These are phyloP conservation scores for Peromyscus californicus DNA, from an alignment of 2,113 vertebrate genomes.

Conservation along the genomic window DNA sequence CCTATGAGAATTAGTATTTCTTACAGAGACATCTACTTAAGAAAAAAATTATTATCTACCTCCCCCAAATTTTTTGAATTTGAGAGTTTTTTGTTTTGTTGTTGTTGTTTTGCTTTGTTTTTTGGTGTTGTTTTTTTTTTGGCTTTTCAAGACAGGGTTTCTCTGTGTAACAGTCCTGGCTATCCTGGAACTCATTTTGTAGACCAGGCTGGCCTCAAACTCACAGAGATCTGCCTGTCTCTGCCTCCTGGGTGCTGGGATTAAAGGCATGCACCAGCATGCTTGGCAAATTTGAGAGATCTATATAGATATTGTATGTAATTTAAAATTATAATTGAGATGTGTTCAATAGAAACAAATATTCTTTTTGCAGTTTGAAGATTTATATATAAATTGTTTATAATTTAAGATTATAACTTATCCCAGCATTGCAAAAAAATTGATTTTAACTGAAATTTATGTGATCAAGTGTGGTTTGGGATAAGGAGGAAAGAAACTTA, in stretches of 20 bases:
- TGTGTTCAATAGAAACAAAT: neutral
- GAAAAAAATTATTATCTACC: conserved; percentile 86
- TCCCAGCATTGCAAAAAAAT: neutral
- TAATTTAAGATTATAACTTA: neutral
- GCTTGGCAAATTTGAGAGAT: neutral
- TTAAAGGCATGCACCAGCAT: neutral
- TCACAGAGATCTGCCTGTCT: neutral
- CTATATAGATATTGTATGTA: neutral
- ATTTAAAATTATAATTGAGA: neutral
- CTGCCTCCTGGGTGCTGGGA: neutral
- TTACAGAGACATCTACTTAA: conserved; percentile 88
- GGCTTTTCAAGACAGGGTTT: neutral
- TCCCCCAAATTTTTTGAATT: conserved; percentile 10
- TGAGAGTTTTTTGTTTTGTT: neutral
- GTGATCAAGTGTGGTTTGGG: neutral
- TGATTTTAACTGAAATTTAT: neutral
- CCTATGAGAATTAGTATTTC: conserved; percentile 90
- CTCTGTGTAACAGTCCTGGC: neutral
- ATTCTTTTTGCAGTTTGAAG: neutral
- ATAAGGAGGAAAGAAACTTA: conserved; percentile 34
- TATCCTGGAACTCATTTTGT: neutral
- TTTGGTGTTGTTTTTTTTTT: neutral
- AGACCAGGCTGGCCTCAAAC: neutral
- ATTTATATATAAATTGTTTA: neutral
- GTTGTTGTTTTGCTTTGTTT: neutral